Evolutionary conservation across 30 jellyfish, hydroid and myxozoan species (phyloP).

Genomic region (Hydractinia symbiolongicarpus): DNA sequence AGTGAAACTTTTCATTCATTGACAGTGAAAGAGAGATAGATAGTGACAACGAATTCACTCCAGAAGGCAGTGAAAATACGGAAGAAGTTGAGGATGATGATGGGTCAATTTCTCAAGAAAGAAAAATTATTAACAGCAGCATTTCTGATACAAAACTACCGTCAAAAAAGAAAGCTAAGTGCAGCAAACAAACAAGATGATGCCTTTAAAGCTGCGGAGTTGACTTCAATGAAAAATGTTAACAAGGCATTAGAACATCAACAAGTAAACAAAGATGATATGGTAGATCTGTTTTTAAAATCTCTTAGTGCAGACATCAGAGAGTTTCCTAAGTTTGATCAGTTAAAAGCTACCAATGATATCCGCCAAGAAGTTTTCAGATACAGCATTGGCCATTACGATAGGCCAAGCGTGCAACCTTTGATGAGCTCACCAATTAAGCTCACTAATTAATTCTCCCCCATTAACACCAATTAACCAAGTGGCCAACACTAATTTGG

Average conservation of each 20-base stretch:
- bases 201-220: neutral
- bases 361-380: conserved; percentile 3
- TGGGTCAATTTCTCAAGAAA: neutral
- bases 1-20: too few species aligned
- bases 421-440: conserved; percentile 1
- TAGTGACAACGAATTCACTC: neutral
- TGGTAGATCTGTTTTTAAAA: neutral
- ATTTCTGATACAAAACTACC: neutral
- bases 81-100: neutral
- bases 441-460: neutral
- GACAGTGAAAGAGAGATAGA: neutral
- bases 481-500: neutral
- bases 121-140: neutral
- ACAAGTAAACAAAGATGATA: neutral
- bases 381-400: neutral
- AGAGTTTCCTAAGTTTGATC: conserved; percentile 7
- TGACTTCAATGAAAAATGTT: neutral
- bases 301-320: neutral
- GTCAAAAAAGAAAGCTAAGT: neutral
- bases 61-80: neutral
- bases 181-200: conserved; percentile 6
- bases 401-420: neutral
- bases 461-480: neutral
- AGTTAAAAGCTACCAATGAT: neutral
- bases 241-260: neutral